phyloP scores from a whole-genome alignment of 2,888 invertebrate genomes.

The Omphaloscelis lunosa region DNA sequence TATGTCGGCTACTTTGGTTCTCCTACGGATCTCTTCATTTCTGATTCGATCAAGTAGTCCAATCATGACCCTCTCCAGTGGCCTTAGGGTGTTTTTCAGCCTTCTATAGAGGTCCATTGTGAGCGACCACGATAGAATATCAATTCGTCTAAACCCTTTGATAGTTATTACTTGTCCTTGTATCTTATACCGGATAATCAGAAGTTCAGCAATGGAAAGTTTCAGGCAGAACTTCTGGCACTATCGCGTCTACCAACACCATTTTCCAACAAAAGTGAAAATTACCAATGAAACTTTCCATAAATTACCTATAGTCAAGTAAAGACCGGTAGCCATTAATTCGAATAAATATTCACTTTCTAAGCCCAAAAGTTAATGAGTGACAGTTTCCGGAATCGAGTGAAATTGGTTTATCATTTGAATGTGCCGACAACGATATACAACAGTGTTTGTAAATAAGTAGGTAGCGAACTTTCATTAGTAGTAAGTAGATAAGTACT shows the following conservation, averaged over 20 bases:
- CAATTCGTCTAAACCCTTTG: not conserved
- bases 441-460: slow-evolving; percentile 53
- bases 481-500: slow-evolving; percentile 47
- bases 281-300: not conserved
- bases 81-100: not conserved
- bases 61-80: not conserved
- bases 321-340: slow-evolving; percentile 42
- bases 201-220: too few relatives aligned
- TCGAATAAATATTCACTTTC: slow-evolving; percentile 68
- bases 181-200: not conserved
- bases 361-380: slow-evolving; percentile 66
- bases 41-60: not conserved
- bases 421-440: slow-evolving; percentile 20
- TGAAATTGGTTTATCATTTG: slow-evolving; percentile 68
- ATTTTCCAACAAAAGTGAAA: not conserved
- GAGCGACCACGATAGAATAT: not conserved
- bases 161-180: not conserved
- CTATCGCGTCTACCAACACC: too few relatives aligned
- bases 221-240: not conserved
- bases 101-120: not conserved
- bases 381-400: slow-evolving; percentile 59
- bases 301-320: not conserved
- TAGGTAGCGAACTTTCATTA: slow-evolving; percentile 62
- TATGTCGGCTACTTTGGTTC: not conserved
- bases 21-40: not conserved